Conservation (phyloP, 2,888 invertebrate species). For the Apotomis capreana region DNA sequence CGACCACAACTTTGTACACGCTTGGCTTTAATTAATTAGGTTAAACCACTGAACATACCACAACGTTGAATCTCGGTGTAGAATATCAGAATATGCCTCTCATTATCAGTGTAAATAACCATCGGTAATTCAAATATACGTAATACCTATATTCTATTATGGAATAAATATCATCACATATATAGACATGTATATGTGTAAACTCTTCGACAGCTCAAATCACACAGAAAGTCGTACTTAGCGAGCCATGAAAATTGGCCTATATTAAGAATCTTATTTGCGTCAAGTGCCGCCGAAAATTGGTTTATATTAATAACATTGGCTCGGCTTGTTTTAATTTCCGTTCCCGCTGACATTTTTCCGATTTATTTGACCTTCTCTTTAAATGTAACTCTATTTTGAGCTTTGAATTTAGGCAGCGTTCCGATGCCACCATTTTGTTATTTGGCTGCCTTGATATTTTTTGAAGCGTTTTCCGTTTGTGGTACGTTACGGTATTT, state of each 20-base stretch:
- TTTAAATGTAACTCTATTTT: conserved; percentile 22
- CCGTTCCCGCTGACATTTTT: conserved; percentile 30
- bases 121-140: too few species aligned
- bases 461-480: background rate
- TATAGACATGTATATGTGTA: too few species aligned
- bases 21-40: too few species aligned
- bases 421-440: background rate
- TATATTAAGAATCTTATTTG: conserved; percentile 10
- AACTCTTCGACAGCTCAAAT: background rate
- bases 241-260: background rate
- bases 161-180: too few species aligned
- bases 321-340: conserved; percentile 30
- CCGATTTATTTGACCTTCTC: conserved; percentile 27
- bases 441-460: background rate
- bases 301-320: conserved; percentile 25
- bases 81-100: too few species aligned
- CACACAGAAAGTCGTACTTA: background rate
- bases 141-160: too few species aligned
- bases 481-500: background rate
- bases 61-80: too few species aligned
- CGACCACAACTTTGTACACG: too few species aligned
- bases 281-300: conserved; percentile 4
- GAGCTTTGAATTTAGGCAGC: background rate
- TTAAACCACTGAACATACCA: too few species aligned
- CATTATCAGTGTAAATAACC: too few species aligned